Evolutionary conservation across 2,797 vertebrate species (phyloP).

Genomic region (Nannoperca obscura): DNA sequence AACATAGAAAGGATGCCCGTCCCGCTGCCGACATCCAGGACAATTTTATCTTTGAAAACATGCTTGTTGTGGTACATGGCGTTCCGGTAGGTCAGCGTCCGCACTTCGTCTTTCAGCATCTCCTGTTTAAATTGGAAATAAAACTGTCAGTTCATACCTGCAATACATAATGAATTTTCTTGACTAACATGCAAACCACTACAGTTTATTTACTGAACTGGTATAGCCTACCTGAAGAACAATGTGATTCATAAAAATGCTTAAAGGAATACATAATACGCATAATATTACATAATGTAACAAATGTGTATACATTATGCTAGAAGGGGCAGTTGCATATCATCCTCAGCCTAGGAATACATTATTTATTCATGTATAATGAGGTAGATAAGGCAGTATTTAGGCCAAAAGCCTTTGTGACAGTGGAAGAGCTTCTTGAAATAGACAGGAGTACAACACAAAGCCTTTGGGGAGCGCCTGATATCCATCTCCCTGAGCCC

Average conservation of each 20-base stretch:
- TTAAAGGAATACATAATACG: constrained; percentile 13
- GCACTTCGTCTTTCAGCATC: constrained; percentile 98
- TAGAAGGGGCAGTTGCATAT: neutral
- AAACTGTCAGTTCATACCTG: neutral
- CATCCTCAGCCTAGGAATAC: constrained; percentile 11
- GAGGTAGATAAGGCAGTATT: constrained; percentile 51
- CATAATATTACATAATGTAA: constrained; percentile 19
- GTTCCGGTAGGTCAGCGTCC: constrained; percentile 97
- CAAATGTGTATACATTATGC: neutral
- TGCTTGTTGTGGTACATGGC: constrained; percentile 99
- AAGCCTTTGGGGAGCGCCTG: constrained; percentile 70
- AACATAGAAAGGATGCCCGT: constrained; percentile 99
- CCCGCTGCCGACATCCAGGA: constrained; percentile 97
- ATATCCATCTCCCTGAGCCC: constrained; percentile 75
- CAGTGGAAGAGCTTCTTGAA: constrained; percentile 66
- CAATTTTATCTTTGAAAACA: constrained; percentile 97
- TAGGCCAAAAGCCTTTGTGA: constrained; percentile 69
- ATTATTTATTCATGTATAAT: constrained; percentile 3
- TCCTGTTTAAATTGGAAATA: constrained; percentile 84
- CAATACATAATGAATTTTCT: neutral
- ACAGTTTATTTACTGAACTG: neutral
- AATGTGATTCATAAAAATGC: constrained; percentile 9
- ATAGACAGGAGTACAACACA: constrained; percentile 77
- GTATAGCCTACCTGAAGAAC: neutral
- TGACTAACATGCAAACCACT: neutral